A percentile compares a stretch with the other conserved stretches of the same genome.
Conservation (phyloP, 2,888 invertebrate species). For the Tenthredo livida region DNA sequence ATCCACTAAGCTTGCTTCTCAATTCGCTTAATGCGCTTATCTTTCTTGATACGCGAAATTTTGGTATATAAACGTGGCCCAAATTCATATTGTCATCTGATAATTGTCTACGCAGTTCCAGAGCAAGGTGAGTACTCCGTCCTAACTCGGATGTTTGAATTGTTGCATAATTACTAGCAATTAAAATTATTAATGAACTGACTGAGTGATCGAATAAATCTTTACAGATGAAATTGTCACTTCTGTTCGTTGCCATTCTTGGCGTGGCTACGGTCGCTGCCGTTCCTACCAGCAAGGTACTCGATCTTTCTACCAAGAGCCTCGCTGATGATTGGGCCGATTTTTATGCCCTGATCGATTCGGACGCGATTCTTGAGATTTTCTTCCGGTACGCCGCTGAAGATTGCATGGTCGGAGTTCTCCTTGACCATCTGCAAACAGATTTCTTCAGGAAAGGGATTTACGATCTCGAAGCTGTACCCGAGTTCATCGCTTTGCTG, state of each 20-base stretch:
- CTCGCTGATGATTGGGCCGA: slow-evolving; percentile 68
- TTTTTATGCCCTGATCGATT: slow-evolving; percentile 67
- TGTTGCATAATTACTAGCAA: background rate
- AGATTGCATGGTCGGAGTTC: slow-evolving; percentile 56
- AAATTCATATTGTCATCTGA: background rate
- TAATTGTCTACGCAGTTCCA: background rate
- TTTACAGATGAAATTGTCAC: slow-evolving; percentile 63
- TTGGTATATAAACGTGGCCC: slow-evolving; percentile 13
- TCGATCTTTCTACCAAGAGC: slow-evolving; percentile 55
- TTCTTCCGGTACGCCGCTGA: slow-evolving; percentile 63
- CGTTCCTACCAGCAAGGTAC: background rate
- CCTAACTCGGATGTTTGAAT: background rate
- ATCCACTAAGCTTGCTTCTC: slow-evolving; percentile 38
- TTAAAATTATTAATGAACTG: background rate
- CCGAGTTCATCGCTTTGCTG: slow-evolving; percentile 62
- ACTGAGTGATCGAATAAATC: background rate
- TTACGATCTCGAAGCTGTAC: slow-evolving; percentile 64
- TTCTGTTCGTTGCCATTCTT: slow-evolving; percentile 60
- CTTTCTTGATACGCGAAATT: slow-evolving; percentile 49
- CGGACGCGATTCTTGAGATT: slow-evolving; percentile 61
- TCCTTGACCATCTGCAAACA: too few relatives aligned
- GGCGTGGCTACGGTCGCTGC: slow-evolving; percentile 56
- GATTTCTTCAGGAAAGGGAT: slow-evolving; percentile 61
- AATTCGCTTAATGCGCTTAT: slow-evolving; percentile 7
- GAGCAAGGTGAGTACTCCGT: slow-evolving; percentile 21